Evolutionary conservation across 2,888 invertebrate genomes (phyloP).

Genomic region (Alviniconcha strummeri): DNA sequence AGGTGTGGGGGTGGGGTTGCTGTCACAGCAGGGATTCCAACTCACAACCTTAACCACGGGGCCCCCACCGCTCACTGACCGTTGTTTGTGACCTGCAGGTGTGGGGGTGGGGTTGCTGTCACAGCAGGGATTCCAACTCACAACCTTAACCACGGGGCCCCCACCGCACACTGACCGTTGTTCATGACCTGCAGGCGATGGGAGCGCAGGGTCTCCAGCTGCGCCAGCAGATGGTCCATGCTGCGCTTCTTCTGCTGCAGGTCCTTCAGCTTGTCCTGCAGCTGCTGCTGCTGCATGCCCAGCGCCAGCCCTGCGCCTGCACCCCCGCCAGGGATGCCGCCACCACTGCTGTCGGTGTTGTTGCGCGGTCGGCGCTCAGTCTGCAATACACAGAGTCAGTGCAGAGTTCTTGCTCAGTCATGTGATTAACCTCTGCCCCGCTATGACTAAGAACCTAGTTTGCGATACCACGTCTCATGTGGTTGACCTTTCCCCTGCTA

Average conservation of each 20-base stretch:
- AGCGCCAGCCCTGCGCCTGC: slow-evolving; percentile 22
- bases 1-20: too few species aligned
- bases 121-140: too few species aligned
- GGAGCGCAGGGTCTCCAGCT: slow-evolving; percentile 61
- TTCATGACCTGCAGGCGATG: slow-evolving; percentile 45
- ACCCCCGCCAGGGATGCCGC: background rate
- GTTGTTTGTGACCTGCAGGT: too few species aligned
- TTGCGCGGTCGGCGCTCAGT: slow-evolving; percentile 13
- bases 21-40: too few species aligned
- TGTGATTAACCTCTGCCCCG: too few species aligned
- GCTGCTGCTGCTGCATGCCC: slow-evolving; percentile 50
- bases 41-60: too few species aligned
- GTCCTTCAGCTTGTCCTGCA: slow-evolving; percentile 65
- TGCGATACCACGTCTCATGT: too few species aligned
- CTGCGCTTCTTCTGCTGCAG: slow-evolving; percentile 69
- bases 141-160: background rate
- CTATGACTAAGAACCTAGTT: too few species aligned
- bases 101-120: too few species aligned
- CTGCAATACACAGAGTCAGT: background rate
- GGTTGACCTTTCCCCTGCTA: too few species aligned
- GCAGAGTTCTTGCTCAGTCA: background rate
- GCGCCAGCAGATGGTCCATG: slow-evolving; percentile 68
- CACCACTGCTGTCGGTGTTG: slow-evolving; percentile 26
- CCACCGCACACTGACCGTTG: slow-evolving; percentile 31
- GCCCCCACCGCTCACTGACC: too few species aligned